These are phyloP conservation scores for Cremastinae sp. DNA, from an alignment of 2,888 invertebrate species.

Conservation along the genomic window DNA sequence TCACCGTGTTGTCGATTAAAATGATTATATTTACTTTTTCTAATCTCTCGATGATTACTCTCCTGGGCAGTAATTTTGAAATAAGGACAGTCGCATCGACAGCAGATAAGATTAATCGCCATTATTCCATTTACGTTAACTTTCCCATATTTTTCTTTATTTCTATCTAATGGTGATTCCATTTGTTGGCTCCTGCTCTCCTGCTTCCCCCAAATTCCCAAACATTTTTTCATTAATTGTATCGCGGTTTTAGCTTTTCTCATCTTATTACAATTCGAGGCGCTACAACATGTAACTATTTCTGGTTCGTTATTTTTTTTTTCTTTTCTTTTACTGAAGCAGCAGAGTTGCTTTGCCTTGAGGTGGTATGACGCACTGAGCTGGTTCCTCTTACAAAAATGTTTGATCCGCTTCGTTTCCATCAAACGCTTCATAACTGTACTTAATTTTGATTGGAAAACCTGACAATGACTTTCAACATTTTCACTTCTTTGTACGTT, in stretches of 20 bases:
- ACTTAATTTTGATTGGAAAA: conserved; percentile 52
- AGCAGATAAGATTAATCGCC: conserved; percentile 60
- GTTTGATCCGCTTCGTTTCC: neutral
- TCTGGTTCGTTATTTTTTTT: neutral
- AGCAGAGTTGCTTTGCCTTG: conserved; percentile 16
- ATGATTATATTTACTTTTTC: too few relatives aligned
- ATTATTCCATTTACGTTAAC: neutral
- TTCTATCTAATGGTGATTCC: too few relatives aligned
- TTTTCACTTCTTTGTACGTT: conserved; percentile 18
- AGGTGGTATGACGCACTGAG: conserved; percentile 52
- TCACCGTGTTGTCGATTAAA: neutral
- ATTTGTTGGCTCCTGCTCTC: neutral
- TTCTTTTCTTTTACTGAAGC: neutral
- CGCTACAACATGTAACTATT: neutral
- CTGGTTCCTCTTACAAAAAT: conserved; percentile 53
- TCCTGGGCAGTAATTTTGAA: conserved; percentile 29
- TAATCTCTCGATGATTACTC: neutral
- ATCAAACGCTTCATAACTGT: conserved; percentile 38
- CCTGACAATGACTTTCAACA: conserved; percentile 19
- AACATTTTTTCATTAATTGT: conserved; percentile 46
- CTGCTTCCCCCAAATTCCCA: conserved; percentile 22
- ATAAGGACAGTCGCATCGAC: conserved; percentile 63
- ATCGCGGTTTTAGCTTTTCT: conserved; percentile 20
- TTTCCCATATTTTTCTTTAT: neutral
- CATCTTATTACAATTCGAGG: neutral